Conservation (phyloP, 2,888 invertebrate species). For the Acleris cristana region DNA sequence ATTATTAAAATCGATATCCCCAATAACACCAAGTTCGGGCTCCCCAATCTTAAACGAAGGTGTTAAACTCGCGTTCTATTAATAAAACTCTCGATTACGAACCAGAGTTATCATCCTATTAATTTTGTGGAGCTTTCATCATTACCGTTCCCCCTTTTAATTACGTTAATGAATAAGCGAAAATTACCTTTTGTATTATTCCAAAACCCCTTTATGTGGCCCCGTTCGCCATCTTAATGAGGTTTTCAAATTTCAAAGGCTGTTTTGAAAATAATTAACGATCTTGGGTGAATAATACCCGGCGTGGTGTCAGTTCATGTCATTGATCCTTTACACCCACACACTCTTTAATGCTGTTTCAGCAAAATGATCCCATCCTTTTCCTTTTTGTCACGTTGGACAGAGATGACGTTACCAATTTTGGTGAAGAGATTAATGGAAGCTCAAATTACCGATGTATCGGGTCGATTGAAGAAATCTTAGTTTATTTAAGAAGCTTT, state of each 20-base stretch:
- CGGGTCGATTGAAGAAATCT: too few relatives aligned
- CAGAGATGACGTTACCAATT: background rate
- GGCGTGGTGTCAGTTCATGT: conserved; percentile 33
- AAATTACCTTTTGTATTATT: conserved; percentile 80
- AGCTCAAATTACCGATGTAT: background rate
- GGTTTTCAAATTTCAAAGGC: conserved; percentile 77
- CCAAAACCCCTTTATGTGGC: conserved; percentile 68
- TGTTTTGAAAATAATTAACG: conserved; percentile 78
- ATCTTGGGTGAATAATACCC: conserved; percentile 57
- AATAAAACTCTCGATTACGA: conserved; percentile 21
- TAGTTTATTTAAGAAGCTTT: too few relatives aligned
- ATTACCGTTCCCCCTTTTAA: conserved; percentile 72
- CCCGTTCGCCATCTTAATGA: conserved; percentile 75
- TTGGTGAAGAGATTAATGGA: background rate
- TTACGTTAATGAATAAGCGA: conserved; percentile 82
- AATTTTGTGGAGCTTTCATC: conserved; percentile 63
- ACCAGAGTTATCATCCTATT: conserved; percentile 59
- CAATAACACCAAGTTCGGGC: too few relatives aligned
- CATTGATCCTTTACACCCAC: conserved; percentile 41
- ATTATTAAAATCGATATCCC: too few relatives aligned
- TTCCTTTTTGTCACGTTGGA: background rate
- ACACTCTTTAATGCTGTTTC: conserved; percentile 5
- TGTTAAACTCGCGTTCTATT: conserved; percentile 8
- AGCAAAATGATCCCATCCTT: conserved; percentile 6
- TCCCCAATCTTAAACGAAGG: background rate